Conservation (phyloP, 2,113 vertebrate species). For the Nerophis ophidion region DNA sequence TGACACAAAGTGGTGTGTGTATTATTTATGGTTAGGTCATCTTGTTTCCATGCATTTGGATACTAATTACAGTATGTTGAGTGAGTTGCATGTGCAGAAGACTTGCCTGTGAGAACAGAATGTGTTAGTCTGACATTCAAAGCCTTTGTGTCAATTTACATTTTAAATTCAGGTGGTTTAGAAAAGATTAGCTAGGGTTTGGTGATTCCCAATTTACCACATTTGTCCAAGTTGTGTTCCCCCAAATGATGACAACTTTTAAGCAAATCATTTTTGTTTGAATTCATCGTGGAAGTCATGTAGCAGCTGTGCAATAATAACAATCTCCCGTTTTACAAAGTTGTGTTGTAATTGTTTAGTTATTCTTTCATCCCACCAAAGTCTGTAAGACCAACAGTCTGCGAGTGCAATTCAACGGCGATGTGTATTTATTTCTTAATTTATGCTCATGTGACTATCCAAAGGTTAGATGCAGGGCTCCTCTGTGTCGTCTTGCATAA, state of each 20-base stretch:
- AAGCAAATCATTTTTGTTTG: neutral
- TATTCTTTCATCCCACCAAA: conserved; percentile 9
- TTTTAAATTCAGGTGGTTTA: neutral
- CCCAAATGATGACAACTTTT: no score
- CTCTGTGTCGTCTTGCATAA: conserved; percentile 39
- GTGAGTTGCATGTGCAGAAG: no score
- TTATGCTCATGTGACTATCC: conserved; percentile 62
- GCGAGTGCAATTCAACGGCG: conserved; percentile 24
- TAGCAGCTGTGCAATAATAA: conserved; percentile 1
- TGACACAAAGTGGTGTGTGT: conserved; percentile 3
- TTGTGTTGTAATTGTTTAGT: neutral
- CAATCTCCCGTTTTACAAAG: neutral
- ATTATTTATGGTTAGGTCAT: neutral
- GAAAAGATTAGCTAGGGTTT: neutral
- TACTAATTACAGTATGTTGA: neutral
- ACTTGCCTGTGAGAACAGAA: no score
- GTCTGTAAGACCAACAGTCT: neutral
- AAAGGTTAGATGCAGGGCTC: conserved; percentile 31
- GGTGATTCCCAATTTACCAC: no score
- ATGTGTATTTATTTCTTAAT: conserved; percentile 67
- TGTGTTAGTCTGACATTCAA: no score
- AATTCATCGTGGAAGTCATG: neutral
- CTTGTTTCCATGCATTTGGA: neutral
- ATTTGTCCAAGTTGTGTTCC: neutral
- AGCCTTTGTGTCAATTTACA: no score